Evolutionary conservation across 2,888 invertebrate genomes (phyloP), one percentile per base, ranked within the genome.

Genomic region (Acleris sparsana): DNA sequence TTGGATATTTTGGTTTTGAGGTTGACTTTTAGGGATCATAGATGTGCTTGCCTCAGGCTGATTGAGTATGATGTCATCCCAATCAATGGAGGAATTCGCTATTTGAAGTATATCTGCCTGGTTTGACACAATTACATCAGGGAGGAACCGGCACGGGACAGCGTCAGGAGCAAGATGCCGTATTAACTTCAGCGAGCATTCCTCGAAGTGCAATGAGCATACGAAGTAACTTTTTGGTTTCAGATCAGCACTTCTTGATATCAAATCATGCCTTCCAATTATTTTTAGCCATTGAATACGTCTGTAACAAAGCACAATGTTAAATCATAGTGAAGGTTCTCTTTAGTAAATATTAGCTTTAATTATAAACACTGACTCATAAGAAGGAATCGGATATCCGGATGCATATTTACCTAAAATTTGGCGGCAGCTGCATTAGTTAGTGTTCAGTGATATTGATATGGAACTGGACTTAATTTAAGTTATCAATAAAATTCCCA

Each of bases 161-260:
- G 53, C 46, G 39, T 55, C 17, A n/a, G 53, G 46, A 9, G 48
- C 33, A 9, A 55, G 20, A 17, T 33, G 5, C n/a, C 33, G 46
- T 16, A 44, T 44, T 3, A 11, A n/a, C 18, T 48, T 62, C 6
- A 29, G 44, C 5, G 44, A 44, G 20, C 43, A 29, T 18, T 53
- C 52, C 20, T 53, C 61, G 48, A 62, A 62, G 53, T 62, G 62
- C 6, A 53, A 48, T 2, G 53, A 46, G n/a, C 62, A 62, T 16
- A 62, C 48, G 33, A 33, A 17, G 46, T 48, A 48, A 22, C 25
- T 48, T 22, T 53, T 33, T 48, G 46, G 48, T 20, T 55, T 33
- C n/a, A 33, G 5, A 22, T 11, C 29, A 48, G 7, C 49, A 3
- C 11, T 17, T 53, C 6, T 48, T 25, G 29, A 6, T n/a, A 22